phyloP scores from a whole-genome alignment of 2,113 vertebrate species.

The Elanus axillaris region DNA sequence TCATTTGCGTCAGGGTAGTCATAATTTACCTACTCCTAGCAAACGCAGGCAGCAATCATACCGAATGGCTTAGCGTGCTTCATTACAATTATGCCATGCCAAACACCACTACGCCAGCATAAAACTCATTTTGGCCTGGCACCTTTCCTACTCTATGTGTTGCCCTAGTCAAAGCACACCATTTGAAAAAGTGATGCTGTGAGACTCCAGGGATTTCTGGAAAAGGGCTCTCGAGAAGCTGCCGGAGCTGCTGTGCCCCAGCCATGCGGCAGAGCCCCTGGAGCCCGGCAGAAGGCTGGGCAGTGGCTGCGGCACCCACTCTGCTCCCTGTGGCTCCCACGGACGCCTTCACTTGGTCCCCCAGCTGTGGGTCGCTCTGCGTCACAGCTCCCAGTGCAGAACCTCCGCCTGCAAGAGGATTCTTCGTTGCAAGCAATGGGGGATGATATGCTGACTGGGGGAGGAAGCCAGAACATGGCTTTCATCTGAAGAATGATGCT shows the following conservation, averaged over 20 bases:
- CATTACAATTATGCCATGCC: background rate
- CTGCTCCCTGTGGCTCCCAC: background rate
- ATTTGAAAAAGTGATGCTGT: background rate
- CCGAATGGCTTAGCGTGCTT: rapidly evolving
- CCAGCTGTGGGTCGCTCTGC: background rate
- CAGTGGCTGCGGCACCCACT: background rate
- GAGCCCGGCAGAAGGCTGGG: background rate
- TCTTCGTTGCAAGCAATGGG: background rate
- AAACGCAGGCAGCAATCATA: background rate
- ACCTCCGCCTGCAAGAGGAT: background rate
- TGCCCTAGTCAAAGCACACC: too few species aligned
- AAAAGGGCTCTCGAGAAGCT: background rate
- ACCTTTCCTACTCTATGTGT: background rate
- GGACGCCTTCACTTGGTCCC: background rate
- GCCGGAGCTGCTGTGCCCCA: rapidly evolving
- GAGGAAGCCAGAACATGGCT: background rate
- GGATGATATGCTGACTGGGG: background rate
- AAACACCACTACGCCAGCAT: background rate
- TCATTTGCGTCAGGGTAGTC: background rate
- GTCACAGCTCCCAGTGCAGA: background rate
- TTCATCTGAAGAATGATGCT: background rate
- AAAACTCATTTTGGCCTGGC: background rate
- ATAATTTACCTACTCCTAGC: background rate
- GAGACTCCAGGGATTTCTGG: background rate
- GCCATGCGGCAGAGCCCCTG: background rate